A percentile compares a stretch with the other conserved stretches of the same genome.
Evolutionary conservation across 2,113 vertebrate genomes (phyloP).

Genomic region (Hipposideros armiger): DNA sequence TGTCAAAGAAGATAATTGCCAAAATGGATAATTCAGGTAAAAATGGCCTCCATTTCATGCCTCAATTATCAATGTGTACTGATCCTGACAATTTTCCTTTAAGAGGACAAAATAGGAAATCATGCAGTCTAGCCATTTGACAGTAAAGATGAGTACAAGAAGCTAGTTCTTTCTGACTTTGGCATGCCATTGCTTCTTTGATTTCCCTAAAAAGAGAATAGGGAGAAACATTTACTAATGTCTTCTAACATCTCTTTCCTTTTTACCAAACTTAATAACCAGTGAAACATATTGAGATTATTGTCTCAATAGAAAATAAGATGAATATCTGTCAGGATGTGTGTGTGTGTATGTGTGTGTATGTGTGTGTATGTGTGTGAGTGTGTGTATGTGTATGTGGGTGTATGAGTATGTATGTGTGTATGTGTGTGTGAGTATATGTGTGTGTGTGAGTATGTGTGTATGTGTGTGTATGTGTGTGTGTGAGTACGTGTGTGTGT

Average conservation of each 20-base stretch:
- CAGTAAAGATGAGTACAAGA: not conserved
- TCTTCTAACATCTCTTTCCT: not conserved
- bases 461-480: no score
- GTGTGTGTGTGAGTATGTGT: rapidly evolving
- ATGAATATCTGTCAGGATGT: not conserved
- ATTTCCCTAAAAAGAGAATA: not conserved
- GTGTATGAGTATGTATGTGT: no score
- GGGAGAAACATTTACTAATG: not conserved
- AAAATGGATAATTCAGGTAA: constrained; percentile 43
- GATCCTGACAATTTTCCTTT: constrained; percentile 3
- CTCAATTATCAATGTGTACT: constrained; percentile 17
- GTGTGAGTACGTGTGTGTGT: not conserved
- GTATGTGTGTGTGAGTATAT: not conserved
- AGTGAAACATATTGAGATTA: not conserved
- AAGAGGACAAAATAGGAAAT: not conserved
- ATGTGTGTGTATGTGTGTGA: not conserved
- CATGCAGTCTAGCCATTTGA: not conserved
- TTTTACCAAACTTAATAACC: not conserved
- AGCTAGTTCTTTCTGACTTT: not conserved
- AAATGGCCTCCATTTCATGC: constrained; percentile 34
- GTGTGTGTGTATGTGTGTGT: no score
- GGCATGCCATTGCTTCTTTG: not conserved
- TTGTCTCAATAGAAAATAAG: not conserved
- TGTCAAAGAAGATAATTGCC: not conserved
- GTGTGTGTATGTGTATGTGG: no score